Conservation (phyloP, 2,888 invertebrate species). For the Creontiades dilutus region DNA sequence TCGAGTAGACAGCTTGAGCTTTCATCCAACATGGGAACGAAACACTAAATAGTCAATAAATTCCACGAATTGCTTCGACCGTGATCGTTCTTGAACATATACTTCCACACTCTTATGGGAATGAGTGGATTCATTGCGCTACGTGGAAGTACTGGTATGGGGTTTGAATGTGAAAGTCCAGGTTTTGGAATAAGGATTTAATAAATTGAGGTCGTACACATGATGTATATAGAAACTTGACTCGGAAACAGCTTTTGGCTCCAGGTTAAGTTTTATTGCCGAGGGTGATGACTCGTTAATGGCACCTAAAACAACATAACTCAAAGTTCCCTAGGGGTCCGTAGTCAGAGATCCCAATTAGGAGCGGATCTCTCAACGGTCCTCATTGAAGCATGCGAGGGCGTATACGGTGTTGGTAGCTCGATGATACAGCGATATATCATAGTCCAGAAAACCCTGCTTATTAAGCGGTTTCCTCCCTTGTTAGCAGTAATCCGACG, state of each 20-base stretch:
- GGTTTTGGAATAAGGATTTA: background rate
- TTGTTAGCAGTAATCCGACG: constrained; percentile 43
- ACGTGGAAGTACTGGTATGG: too few species aligned
- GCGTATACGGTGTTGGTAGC: constrained; percentile 9
- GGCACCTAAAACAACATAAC: constrained; percentile 29
- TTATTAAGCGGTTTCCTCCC: constrained; percentile 61
- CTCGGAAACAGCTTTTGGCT: background rate
- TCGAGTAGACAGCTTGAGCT: too few species aligned
- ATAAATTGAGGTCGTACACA: background rate
- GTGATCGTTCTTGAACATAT: too few species aligned
- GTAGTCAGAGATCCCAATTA: constrained; percentile 23
- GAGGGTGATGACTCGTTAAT: constrained; percentile 31
- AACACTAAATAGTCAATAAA: too few species aligned
- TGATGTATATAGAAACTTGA: background rate
- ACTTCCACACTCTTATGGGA: background rate
- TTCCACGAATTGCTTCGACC: too few species aligned
- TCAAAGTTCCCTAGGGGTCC: constrained; percentile 28
- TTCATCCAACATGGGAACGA: too few species aligned
- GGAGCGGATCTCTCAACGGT: background rate
- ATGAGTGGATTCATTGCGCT: too few species aligned
- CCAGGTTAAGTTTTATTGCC: constrained; percentile 25
- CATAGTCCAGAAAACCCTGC: constrained; percentile 46
- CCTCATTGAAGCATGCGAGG: constrained; percentile 20
- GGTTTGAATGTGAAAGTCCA: background rate
- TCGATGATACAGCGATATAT: constrained; percentile 57